Evolutionary conservation across 2,113 vertebrate species (phyloP).

Genomic region (Puffinus mauretanicus): DNA sequence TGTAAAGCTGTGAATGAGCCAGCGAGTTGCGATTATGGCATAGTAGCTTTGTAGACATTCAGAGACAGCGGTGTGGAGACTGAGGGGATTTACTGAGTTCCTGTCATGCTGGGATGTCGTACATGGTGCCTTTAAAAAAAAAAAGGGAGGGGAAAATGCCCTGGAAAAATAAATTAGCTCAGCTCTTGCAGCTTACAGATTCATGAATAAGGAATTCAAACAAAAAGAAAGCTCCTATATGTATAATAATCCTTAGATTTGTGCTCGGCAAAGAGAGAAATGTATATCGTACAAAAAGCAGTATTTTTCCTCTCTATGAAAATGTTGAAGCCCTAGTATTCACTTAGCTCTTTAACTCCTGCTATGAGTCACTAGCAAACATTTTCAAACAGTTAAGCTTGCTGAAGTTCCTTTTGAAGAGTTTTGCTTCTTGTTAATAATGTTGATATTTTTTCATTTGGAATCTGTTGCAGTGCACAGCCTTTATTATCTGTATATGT

Average conservation of each 20-base stretch:
- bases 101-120: constrained; percentile 68
- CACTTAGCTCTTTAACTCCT: not conserved
- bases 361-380: not conserved
- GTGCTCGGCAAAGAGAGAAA: constrained; percentile 33
- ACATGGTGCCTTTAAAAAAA: constrained; percentile 61
- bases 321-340: not conserved
- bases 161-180: constrained; percentile 73
- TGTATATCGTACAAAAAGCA: not conserved
- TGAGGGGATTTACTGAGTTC: constrained; percentile 79
- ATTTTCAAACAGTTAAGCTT: not conserved
- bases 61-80: constrained; percentile 71
- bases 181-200: constrained; percentile 63
- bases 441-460: not conserved
- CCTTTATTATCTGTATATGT: constrained; percentile 50
- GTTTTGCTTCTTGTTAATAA: constrained; percentile 1
- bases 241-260: not conserved
- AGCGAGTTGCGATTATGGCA: constrained; percentile 60
- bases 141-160: constrained; percentile 4
- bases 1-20: constrained; percentile 74
- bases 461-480: not conserved
- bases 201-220: constrained; percentile 59
- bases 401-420: not conserved
- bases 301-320: not conserved
- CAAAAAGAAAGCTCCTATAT: constrained; percentile 55
- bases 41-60: constrained; percentile 76